Base-by-base conservation (phyloP, 2,888 invertebrate species). In the Aphidius colemani region DNA sequence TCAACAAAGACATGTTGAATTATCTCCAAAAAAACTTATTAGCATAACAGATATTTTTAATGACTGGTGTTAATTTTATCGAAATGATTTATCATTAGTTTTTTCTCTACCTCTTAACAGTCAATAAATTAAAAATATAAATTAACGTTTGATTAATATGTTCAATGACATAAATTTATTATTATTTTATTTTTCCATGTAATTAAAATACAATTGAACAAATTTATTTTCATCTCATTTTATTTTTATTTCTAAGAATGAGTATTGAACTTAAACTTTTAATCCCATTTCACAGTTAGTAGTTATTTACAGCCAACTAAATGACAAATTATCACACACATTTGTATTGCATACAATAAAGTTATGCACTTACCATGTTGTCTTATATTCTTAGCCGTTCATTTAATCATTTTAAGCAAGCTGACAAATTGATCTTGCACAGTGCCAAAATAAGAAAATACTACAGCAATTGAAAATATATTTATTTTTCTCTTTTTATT, bases 361-460 rank as follows among this genome's bases (percentile, higher is more conserved):
- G 41, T 59, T 61, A 56, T 60, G 39, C 53, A 11, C 55, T 43
- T 44, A 10, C n/a, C 55, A 55, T n/a, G 48, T 48, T 41, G 48
- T 30, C 49, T 40, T 61, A 48, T 48, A 18, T 51, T 45, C 39
- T 18, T n/a, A 43, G 6, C 40, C n/a, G 11, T 49, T 58, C 39
- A 40, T 11, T 58, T 2, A 18, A 43, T 62, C 10, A 10, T 45
- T 39, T 55, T 49, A 8, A 50, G 62, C 59, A 41, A 51, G 60
- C 67, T 75, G 77, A 76, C 75, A 75, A 76, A 75, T 76, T 74
- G 70, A 71, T 70, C 67, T 53, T 7, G 30, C 30, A 30, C 30
- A 30, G 30, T 77, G 75, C 76, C 75, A 76, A 76, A 75, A 30
- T 30, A 30, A 30, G 3, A 30, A 30, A 30, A 75, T 68, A 72